These are phyloP conservation scores for Cephus runcator DNA, from an alignment of 2,888 invertebrate genomes.

Conservation along the genomic window DNA sequence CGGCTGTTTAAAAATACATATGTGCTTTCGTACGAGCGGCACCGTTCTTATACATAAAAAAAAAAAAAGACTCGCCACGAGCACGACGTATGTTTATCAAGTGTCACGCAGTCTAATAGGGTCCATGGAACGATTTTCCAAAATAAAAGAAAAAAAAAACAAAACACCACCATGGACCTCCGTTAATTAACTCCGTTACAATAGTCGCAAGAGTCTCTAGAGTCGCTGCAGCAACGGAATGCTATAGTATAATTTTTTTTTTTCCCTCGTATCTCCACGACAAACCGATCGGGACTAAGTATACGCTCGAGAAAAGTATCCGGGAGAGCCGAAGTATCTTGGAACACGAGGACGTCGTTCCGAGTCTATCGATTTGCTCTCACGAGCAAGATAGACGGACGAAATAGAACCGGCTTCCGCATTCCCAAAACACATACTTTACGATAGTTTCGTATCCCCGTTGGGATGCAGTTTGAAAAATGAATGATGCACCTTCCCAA, in stretches of 20 bases:
- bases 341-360: constrained; percentile 24
- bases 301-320: neutral
- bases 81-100: neutral
- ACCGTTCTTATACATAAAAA: neutral
- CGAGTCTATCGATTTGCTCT: constrained; percentile 57
- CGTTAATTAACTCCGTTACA: neutral
- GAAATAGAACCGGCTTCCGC: constrained; percentile 54
- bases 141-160: neutral
- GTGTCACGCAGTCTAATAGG: neutral
- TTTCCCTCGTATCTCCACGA: neutral
- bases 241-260: neutral
- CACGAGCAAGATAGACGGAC: constrained; percentile 43
- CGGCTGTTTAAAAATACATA: neutral
- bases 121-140: neutral
- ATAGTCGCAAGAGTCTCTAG: neutral
- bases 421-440: constrained; percentile 30
- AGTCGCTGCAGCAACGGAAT: neutral
- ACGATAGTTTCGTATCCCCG: neutral
- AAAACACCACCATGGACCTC: neutral
- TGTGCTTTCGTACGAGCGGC: neutral
- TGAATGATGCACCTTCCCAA: neutral
- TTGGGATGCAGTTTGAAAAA: neutral
- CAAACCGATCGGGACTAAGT: neutral
- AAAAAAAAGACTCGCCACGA: neutral
- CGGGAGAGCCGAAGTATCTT: neutral